Conservation (phyloP, 2,113 vertebrate species). For the Chionodraco myersi region DNA sequence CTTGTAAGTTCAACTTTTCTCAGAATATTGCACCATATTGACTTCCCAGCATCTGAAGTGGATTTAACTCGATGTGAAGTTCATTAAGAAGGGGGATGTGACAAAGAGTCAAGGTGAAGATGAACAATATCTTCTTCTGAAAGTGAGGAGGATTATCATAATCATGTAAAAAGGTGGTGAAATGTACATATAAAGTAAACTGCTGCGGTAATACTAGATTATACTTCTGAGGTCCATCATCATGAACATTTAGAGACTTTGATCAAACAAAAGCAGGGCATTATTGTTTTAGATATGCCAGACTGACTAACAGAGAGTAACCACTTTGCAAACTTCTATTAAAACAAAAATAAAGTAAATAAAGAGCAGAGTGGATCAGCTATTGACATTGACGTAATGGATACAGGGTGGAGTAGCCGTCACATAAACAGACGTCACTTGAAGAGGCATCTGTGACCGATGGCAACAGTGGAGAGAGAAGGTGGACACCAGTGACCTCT, state of each 20-base stretch:
- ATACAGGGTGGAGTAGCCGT: not conserved
- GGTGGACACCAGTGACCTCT: slow-evolving; percentile 54
- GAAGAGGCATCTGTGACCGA: slow-evolving; percentile 15
- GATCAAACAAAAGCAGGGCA: not conserved
- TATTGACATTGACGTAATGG: not conserved
- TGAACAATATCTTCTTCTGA: slow-evolving; percentile 4
- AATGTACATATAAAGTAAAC: slow-evolving; percentile 18
- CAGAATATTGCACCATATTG: not conserved
- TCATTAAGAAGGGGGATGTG: not conserved
- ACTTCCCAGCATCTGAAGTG: not conserved
- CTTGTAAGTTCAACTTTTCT: not conserved
- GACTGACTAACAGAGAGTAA: not conserved
- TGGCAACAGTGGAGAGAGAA: slow-evolving; percentile 21
- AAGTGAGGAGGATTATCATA: slow-evolving; percentile 29
- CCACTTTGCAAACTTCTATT: not conserved
- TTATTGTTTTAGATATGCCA: too few species aligned
- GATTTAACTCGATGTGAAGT: slow-evolving; percentile 23
- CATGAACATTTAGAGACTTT: not conserved
- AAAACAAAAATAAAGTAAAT: too few species aligned
- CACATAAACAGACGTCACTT: slow-evolving; percentile 13
- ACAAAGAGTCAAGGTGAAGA: slow-evolving; percentile 2
- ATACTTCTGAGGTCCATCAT: not conserved
- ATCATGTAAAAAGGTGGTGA: slow-evolving; percentile 16
- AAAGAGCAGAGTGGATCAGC: not conserved
- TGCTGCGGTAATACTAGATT: not conserved